These are phyloP conservation scores for Apamea monoglypha DNA, from an alignment of 2,888 invertebrate genomes.

Conservation along the genomic window DNA sequence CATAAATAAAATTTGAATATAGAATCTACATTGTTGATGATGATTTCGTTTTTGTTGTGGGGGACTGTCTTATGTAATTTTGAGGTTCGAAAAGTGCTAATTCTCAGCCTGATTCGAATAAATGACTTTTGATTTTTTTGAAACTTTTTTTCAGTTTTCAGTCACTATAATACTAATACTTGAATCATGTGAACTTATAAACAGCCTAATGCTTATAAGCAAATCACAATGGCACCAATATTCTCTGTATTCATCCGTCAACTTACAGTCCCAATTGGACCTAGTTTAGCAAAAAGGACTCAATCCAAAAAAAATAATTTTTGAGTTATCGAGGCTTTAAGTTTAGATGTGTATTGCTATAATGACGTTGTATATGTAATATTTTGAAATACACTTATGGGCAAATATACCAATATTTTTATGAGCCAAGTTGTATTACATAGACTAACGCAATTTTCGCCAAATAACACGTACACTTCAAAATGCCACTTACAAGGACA, in stretches of 20 bases:
- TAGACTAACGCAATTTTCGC: too few species aligned
- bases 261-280: not conserved
- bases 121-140: not conserved
- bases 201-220: not conserved
- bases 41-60: not conserved
- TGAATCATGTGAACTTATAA: not conserved
- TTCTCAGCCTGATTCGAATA: not conserved
- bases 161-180: not conserved
- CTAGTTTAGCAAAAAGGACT: too few species aligned
- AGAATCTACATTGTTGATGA: too few species aligned
- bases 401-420: too few species aligned
- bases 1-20: too few species aligned
- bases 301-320: too few species aligned
- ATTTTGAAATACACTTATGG: too few species aligned
- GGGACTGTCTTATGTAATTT: not conserved
- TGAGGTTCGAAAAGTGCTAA: not conserved
- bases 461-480: conserved; percentile 6
- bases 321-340: too few species aligned
- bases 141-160: not conserved
- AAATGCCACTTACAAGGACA: not conserved
- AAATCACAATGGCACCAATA: not conserved
- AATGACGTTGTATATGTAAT: too few species aligned
- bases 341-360: too few species aligned
- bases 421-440: too few species aligned
- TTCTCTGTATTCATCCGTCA: not conserved